These are phyloP conservation scores for Lasiurus borealis DNA, from an alignment of 2,113 vertebrate species.

Conservation along the genomic window DNA sequence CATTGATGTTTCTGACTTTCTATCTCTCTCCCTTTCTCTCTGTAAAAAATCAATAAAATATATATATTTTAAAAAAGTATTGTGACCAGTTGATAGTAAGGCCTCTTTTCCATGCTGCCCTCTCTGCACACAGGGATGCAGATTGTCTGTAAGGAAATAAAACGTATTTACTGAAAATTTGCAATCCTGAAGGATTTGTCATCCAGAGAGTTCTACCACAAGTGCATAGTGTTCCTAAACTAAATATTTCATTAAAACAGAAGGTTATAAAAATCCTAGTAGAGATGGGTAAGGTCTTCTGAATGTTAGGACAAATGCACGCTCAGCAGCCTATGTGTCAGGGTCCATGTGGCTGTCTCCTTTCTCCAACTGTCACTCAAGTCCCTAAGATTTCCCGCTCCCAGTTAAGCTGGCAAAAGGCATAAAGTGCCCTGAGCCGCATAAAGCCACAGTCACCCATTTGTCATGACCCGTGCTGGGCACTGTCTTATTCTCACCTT, in stretches of 20 bases:
- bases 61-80: too few relatives aligned
- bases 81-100: too few relatives aligned
- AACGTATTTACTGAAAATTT: neutral
- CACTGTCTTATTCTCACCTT: constrained; percentile 44
- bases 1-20: too few relatives aligned
- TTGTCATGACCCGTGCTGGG: neutral
- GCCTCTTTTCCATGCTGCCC: neutral
- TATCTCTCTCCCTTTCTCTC: too few relatives aligned
- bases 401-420: neutral
- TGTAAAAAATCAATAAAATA: too few relatives aligned
- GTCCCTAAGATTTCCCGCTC: neutral
- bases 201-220: neutral
- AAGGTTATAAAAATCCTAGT: neutral
- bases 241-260: neutral
- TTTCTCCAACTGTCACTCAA: neutral
- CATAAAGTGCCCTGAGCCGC: accelerated
- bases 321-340: neutral
- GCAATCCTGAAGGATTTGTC: neutral
- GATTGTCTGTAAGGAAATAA: neutral
- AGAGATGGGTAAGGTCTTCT: neutral
- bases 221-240: neutral
- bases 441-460: neutral
- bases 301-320: too few relatives aligned
- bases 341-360: neutral
- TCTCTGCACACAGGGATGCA: neutral